Base-by-base conservation (phyloP, 1,140 invertebrate genomes). In the Drosophila sturtevanti region DNA sequence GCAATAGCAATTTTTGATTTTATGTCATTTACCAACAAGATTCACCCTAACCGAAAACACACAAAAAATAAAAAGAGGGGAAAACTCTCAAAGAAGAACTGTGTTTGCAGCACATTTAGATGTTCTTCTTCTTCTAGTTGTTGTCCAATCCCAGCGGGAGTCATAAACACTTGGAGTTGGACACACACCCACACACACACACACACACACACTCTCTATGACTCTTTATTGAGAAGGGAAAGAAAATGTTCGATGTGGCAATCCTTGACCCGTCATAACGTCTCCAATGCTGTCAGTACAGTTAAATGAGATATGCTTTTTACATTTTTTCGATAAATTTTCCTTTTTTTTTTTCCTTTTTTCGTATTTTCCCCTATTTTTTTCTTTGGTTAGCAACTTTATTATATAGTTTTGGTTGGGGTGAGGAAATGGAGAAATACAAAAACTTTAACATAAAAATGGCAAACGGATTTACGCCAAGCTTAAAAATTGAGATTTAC, bases 301-400 rank as follows among this genome's bases (percentile, higher is more conserved):
- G 82, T 82, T 87, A 87, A 87, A 87, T 87, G 82, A 87, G 82
- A 89, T 87, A 87, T 87, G 82, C 84, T 87, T 89, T 78, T 81
- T 77, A 89, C 84, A 89, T 87, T 87, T 87, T 87, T 89, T 77
- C 82, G 82, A 87, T 87, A 87, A 87, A 87, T 89, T 87, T 87
- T 72, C 24, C 52, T 58, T 27, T 38, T 63, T 68, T 68, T 66
- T 63, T 64, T 37, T n/a, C n/a, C n/a, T 87, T 87, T 87, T 87
- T 89, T 77, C 82, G 82, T 87, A 87, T 87, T 89, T 87, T n/a
- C 70, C 24, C 52, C 55, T 27, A 34, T 63, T 68, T 68, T 66
- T 63, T 64, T 37, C 37, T 16, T 24, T 24, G 22, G 22, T 24
- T 24, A n/a, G 44, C 10, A 35, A 35, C 4, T 14, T 54, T 38